phyloP scores from a whole-genome alignment of 2,888 invertebrate genomes.

The Galerucella nymphaeae region DNA sequence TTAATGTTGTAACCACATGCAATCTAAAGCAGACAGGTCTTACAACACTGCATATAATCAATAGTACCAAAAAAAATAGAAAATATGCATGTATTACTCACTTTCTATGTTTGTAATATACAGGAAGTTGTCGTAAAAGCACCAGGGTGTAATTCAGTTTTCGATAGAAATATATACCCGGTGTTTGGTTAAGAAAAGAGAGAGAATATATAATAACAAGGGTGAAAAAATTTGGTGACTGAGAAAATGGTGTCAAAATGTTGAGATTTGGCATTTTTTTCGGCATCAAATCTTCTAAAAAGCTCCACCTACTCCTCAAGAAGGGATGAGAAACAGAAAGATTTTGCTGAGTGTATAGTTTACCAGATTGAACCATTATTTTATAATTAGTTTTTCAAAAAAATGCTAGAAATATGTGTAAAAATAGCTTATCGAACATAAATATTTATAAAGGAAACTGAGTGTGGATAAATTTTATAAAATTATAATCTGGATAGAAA shows the following conservation, averaged over 20 bases:
- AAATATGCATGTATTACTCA: neutral
- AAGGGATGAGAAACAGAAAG: too few relatives aligned
- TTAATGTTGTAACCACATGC: constrained; percentile 15
- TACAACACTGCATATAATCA: neutral
- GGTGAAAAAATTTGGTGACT: too few relatives aligned
- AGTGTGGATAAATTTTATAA: neutral
- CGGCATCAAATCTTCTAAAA: too few relatives aligned
- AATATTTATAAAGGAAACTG: constrained; percentile 1
- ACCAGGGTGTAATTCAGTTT: neutral
- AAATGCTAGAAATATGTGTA: neutral
- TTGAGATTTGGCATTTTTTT: too few relatives aligned
- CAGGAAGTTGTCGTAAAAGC: neutral
- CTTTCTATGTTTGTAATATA: too few relatives aligned
- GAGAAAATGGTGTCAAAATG: too few relatives aligned
- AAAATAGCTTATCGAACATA: constrained; percentile 1
- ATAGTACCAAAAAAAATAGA: neutral
- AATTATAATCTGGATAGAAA: neutral
- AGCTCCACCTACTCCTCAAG: too few relatives aligned
- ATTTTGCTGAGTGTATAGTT: too few relatives aligned
- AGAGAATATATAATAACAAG: too few relatives aligned
- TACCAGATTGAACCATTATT: neutral
- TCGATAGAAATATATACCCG: too few relatives aligned
- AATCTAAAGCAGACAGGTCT: neutral
- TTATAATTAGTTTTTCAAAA: neutral
- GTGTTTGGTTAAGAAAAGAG: too few relatives aligned